Base-by-base conservation (phyloP, 2,888 invertebrate species). In the Folsomia candida region DNA sequence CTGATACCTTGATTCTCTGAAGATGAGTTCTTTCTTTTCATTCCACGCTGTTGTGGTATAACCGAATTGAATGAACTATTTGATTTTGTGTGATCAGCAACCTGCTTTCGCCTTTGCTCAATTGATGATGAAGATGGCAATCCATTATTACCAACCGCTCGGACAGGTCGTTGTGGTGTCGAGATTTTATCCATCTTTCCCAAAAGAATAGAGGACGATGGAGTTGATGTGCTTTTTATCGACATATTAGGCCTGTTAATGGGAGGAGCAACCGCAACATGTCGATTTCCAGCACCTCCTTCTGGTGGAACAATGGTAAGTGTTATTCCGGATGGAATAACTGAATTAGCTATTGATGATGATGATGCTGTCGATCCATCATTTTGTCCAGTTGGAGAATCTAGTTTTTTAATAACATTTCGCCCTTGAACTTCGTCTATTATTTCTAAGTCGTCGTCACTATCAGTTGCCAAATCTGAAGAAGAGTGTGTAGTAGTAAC, bases 41-140 rank as follows among this genome's bases (percentile, higher is more conserved):
- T 29, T n/a, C 67, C 73, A 22, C 68, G 54, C 54, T 54, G 37
- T 37, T 37, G 37, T 9, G 4, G 6, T 4, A 14, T 9, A 37
- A 14, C 4, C 4, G 37, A 14, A 14, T 37, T 37, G 4, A 4
- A 4, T 4, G 37, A 14, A 37, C 4, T 37, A 37, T 37, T 37
- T n/a, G 51, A 3, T 9, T 61, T 20, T 27, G 24, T 25, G 2
- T 58, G 58, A 26, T 25, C 26, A n/a, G n/a, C n/a, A n/a, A n/a
- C n/a, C 22, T 3, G 2, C 22, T 54, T 22, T 25, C 63, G 24
- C 14, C 57, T 54, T 2, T n/a, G 60, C 87, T 84, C 80, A 84
- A 85, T 9, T 27, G 20, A 51, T 22, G 61, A 3, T 26, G 26
- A 29, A 18, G 3, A 25, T 68, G 62, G 27, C 24, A 2, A 26